Evolutionary conservation across 1,140 invertebrate species (phyloP).

Genomic region (Carposina sasakii): DNA sequence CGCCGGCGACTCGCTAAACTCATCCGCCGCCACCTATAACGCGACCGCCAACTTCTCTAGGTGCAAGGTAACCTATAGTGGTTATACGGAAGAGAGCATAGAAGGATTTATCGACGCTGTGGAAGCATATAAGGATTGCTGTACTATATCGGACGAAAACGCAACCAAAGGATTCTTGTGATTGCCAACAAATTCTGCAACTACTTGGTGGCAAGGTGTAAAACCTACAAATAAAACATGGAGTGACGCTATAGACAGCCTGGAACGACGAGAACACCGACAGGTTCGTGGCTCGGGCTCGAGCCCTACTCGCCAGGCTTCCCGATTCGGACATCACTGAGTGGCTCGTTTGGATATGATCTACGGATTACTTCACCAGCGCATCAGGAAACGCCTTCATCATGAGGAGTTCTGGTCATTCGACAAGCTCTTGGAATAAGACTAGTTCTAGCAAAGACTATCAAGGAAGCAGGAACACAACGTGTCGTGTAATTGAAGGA

Average conservation of each 20-base stretch:
- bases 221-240: not conserved
- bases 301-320: not conserved
- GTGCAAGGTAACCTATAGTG: not conserved
- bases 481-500: no score
- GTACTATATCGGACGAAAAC: not conserved
- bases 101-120: slow-evolving; percentile 1
- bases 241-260: not conserved
- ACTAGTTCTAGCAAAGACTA: not conserved
- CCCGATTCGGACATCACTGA: not conserved
- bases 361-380: not conserved
- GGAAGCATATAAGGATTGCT: not conserved
- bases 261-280: not conserved
- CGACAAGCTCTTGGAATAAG: not conserved
- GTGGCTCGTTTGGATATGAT: not conserved
- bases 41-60: not conserved
- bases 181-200: not conserved
- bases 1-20: not conserved
- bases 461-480: not conserved
- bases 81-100: not conserved
- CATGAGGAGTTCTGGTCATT: not conserved
- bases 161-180: not conserved
- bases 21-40: not conserved
- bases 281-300: not conserved
- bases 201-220: slow-evolving; percentile 10
- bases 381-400: not conserved